Evolutionary conservation across 2,888 invertebrate species (phyloP).

Genomic region (Ormyrus thymus): DNA sequence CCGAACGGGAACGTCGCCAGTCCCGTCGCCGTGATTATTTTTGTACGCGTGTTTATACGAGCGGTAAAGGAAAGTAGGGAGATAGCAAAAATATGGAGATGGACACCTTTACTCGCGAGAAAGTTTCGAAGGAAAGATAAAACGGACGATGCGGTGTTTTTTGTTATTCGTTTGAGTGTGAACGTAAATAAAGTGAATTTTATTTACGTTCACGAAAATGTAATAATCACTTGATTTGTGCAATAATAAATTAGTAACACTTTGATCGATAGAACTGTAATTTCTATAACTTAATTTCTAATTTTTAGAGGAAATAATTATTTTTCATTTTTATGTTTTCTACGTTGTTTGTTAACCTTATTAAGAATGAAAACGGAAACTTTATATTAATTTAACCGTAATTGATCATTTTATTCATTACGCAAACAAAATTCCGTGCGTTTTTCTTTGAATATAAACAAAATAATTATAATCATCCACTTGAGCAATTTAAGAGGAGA

Average conservation of each 20-base stretch:
- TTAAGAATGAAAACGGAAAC: too few relatives aligned
- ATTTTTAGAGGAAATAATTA: too few relatives aligned
- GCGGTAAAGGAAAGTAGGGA: background rate
- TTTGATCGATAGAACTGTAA: too few relatives aligned
- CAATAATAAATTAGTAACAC: too few relatives aligned
- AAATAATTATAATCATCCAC: conserved; percentile 6
- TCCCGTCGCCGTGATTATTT: too few relatives aligned
- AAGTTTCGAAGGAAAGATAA: conserved; percentile 33
- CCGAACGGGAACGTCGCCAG: conserved; percentile 21
- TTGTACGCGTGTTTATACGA: background rate
- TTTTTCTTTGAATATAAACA: conserved; percentile 2
- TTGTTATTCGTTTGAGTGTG: too few relatives aligned
- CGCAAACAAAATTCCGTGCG: conserved; percentile 16
- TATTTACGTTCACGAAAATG: too few relatives aligned
- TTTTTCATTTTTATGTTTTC: too few relatives aligned
- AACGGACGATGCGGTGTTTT: background rate
- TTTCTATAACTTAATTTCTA: too few relatives aligned
- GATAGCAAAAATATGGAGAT: background rate
- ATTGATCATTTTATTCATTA: conserved; percentile 8
- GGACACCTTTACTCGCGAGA: conserved; percentile 8
- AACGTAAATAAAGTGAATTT: too few relatives aligned
- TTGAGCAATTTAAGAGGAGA: background rate
- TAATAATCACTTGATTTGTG: too few relatives aligned
- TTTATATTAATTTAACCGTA: background rate
- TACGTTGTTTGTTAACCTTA: too few relatives aligned